Conservation (phyloP, 1,140 invertebrate species). For the Mactra quadrangularis region DNA sequence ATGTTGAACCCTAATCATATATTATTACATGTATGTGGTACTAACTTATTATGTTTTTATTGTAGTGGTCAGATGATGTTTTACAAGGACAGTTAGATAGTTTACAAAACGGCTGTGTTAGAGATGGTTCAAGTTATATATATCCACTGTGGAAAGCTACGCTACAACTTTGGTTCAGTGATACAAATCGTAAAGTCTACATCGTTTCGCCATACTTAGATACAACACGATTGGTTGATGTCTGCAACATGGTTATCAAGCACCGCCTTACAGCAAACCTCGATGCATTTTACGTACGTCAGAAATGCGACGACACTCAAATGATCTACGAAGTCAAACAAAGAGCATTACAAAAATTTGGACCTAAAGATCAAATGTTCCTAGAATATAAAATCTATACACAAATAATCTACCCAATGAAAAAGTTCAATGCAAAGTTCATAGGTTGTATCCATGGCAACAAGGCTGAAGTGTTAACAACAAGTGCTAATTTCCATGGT, state of each 20-base stretch:
- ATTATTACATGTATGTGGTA: too few relatives aligned
- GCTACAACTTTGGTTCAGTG: conserved; percentile 72
- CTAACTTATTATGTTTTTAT: conserved; percentile 7
- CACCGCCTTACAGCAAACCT: conserved; percentile 71
- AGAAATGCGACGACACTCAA: conserved; percentile 59
- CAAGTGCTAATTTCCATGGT: conserved; percentile 74
- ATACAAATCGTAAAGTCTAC: conserved; percentile 68
- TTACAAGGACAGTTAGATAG: conserved; percentile 60
- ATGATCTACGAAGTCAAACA: conserved; percentile 70
- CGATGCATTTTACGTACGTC: conserved; percentile 71
- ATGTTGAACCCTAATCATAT: too few relatives aligned
- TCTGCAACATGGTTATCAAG: conserved; percentile 71
- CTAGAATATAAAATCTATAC: conserved; percentile 78
- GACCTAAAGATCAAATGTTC: conserved; percentile 70
- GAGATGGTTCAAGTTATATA: conserved; percentile 69
- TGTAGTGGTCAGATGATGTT: conserved; percentile 63
- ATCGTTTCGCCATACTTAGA: conserved; percentile 76
- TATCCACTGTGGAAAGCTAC: conserved; percentile 75
- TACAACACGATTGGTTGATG: conserved; percentile 65
- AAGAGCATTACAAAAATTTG: conserved; percentile 64
- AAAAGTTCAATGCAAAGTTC: conserved; percentile 71
- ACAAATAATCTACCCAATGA: conserved; percentile 71
- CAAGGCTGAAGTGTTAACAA: conserved; percentile 68
- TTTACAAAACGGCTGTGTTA: conserved; percentile 57
- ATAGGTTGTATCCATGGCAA: conserved; percentile 70